These are phyloP conservation scores for Caenorhabditis sp. DNA, from an alignment of 2,888 invertebrate genomes.

Conservation along the genomic window DNA sequence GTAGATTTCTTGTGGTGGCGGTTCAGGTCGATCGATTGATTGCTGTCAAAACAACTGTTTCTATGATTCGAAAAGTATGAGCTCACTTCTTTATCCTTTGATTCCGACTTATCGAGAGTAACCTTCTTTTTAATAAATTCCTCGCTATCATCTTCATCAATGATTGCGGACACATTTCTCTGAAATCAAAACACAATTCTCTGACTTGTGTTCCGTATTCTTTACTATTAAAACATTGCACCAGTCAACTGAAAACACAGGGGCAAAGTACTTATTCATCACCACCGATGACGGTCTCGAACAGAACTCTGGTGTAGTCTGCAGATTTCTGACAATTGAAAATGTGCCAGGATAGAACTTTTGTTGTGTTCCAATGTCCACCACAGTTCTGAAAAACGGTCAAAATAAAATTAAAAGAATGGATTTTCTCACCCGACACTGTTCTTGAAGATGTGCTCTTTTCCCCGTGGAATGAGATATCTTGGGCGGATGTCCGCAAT, in stretches of 20 bases:
- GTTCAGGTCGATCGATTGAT: constrained; percentile 23
- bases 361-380: constrained; percentile 65
- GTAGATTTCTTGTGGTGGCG: constrained; percentile 51
- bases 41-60: neutral
- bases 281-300: constrained; percentile 35
- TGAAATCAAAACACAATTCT: no score
- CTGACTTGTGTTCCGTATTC: no score
- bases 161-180: constrained; percentile 36
- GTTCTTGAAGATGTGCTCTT: constrained; percentile 56
- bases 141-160: constrained; percentile 15
- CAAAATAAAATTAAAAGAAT: no score
- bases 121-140: neutral
- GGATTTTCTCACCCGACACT: constrained; percentile 58
- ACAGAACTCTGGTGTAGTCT: constrained; percentile 50
- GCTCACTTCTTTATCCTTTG: neutral
- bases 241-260: constrained; percentile 75
- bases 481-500: constrained; percentile 70
- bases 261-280: constrained; percentile 71
- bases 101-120: neutral
- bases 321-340: constrained; percentile 54
- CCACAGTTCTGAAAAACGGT: constrained; percentile 60
- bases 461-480: constrained; percentile 53
- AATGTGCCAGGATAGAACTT: constrained; percentile 62
- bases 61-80: neutral
- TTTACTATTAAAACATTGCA: constrained; percentile 73